phyloP scores from a whole-genome alignment of 1,140 invertebrate genomes.

The Halesus radiatus region DNA sequence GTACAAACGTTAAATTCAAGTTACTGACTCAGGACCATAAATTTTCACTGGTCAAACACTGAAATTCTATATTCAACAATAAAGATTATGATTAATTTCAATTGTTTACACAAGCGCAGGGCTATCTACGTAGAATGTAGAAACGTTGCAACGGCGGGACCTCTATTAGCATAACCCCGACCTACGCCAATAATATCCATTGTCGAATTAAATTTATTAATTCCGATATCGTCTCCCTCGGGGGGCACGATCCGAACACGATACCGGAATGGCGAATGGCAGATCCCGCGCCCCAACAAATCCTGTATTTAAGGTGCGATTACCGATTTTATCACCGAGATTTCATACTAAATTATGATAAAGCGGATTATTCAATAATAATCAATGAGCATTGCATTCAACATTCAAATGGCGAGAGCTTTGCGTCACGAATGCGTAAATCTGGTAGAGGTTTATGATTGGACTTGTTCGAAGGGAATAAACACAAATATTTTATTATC shows the following conservation, averaged over 20 bases:
- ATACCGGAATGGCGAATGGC: not conserved
- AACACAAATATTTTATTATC: too few relatives aligned
- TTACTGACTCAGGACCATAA: too few relatives aligned
- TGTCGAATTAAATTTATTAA: constrained; percentile 22
- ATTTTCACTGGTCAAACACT: too few relatives aligned
- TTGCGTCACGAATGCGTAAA: not conserved
- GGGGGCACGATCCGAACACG: constrained; percentile 1
- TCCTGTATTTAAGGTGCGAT: constrained; percentile 14
- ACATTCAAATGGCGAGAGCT: too few relatives aligned
- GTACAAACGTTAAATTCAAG: too few relatives aligned
- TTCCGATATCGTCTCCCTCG: constrained; percentile 28
- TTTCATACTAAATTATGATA: constrained; percentile 20
- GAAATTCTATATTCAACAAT: too few relatives aligned
- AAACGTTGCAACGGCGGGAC: not conserved
- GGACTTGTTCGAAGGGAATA: too few relatives aligned
- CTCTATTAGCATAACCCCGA: constrained; percentile 24
- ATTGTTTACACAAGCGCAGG: too few relatives aligned
- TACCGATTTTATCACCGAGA: constrained; percentile 23
- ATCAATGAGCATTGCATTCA: not conserved
- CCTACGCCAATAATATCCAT: constrained; percentile 23
- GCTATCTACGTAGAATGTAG: not conserved
- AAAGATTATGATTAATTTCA: too few relatives aligned
- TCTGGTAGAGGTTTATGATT: not conserved
- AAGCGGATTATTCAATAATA: not conserved
- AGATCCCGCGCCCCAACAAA: not conserved